Conservation (phyloP, 2,888 invertebrate species). For the Helicoverpa assulta region DNA sequence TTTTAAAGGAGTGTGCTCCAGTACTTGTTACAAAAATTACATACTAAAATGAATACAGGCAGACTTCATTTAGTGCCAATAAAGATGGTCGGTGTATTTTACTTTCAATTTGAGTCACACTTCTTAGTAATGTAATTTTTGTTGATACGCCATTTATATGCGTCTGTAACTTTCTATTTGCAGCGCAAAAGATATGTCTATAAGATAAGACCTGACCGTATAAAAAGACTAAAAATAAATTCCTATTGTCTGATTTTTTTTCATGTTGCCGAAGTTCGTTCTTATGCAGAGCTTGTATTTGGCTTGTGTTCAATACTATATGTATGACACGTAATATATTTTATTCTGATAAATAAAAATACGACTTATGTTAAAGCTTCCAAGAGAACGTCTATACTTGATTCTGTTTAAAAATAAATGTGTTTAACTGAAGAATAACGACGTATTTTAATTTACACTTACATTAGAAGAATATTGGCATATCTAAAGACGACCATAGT, state of each 20-base stretch:
- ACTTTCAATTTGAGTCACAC: slow-evolving; percentile 28
- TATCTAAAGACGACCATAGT: too few relatives aligned
- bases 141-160: slow-evolving; percentile 51
- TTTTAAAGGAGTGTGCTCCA: too few relatives aligned
- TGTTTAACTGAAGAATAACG: too few relatives aligned
- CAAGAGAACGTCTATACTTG: too few relatives aligned
- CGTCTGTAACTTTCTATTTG: slow-evolving; percentile 62
- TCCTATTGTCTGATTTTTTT: slow-evolving; percentile 38
- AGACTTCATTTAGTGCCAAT: background rate
- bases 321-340: slow-evolving; percentile 7
- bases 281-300: slow-evolving; percentile 16
- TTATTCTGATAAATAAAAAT: background rate
- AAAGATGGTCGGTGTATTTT: slow-evolving; percentile 27
- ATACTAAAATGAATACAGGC: background rate
- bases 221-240: slow-evolving; percentile 27
- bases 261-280: slow-evolving; percentile 17
- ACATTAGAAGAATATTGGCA: too few relatives aligned
- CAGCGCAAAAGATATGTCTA: slow-evolving; percentile 55
- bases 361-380: background rate
- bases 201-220: slow-evolving; percentile 35
- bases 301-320: slow-evolving; percentile 15
- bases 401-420: too few relatives aligned
- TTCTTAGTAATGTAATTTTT: slow-evolving; percentile 38
- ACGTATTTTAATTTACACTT: too few relatives aligned
- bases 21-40: too few relatives aligned